These are phyloP conservation scores for Alaudala cheleensis DNA, from an alignment of 2,113 vertebrate genomes.

Conservation along the genomic window DNA sequence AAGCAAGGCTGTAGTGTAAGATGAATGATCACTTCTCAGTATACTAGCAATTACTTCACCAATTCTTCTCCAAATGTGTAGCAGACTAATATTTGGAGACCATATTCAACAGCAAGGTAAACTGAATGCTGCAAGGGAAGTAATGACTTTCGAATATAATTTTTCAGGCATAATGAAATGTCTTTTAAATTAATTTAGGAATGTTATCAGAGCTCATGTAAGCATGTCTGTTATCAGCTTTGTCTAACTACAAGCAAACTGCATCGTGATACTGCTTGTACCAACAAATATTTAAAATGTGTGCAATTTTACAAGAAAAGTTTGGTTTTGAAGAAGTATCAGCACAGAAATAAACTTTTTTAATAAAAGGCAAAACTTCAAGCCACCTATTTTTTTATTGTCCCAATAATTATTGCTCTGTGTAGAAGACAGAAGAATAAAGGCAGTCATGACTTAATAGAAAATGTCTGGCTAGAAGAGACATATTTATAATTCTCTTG, in stretches of 20 bases:
- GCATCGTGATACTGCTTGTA: not conserved
- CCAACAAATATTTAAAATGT: not conserved
- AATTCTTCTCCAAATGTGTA: slow-evolving; percentile 31
- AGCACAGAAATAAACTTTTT: not conserved
- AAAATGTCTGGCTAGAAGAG: slow-evolving; percentile 48
- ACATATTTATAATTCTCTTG: slow-evolving; percentile 41
- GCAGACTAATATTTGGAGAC: slow-evolving; percentile 23
- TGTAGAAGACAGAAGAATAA: slow-evolving; percentile 26
- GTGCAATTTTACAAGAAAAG: not conserved
- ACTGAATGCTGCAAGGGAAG: not conserved
- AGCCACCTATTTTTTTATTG: not conserved
- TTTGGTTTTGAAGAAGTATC: not conserved
- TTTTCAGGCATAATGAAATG: slow-evolving; percentile 16
- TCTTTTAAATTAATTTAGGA: slow-evolving; percentile 29
- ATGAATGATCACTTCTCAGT: not conserved
- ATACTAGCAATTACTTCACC: slow-evolving; percentile 17
- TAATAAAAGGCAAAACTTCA: not conserved
- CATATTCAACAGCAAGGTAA: slow-evolving; percentile 1
- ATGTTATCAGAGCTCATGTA: slow-evolving; percentile 28
- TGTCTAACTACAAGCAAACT: not conserved
- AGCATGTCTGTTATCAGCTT: slow-evolving; percentile 11
- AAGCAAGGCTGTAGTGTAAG: slow-evolving; percentile 15
- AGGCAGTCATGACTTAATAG: slow-evolving; percentile 9
- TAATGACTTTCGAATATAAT: not conserved
- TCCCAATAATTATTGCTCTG: not conserved